Evolutionary conservation across 2,113 vertebrate species (phyloP), one percentile per base, ranked within the genome.

Genomic region (Austrofundulus limnaeus): DNA sequence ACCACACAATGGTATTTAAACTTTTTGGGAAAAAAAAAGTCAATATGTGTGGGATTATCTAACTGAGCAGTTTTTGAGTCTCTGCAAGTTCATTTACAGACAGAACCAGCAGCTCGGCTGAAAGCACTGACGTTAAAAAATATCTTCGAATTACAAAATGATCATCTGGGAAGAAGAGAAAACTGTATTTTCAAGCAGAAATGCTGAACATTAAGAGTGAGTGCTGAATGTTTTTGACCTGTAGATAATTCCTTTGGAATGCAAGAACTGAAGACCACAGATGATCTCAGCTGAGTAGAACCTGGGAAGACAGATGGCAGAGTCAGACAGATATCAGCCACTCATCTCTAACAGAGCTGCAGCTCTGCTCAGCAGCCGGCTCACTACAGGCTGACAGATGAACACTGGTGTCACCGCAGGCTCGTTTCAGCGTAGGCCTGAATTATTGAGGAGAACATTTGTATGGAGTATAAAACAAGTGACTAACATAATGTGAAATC

Each of bases 251-350:
- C 96, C 95, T 91, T 95, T 98, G 72, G 91, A 90, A 80, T 99
- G 97, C 43, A 99, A 92, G 80, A 98, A 99, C 91, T 99, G 95
- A 19, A 99, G 91, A 17, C 97, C 97, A 78, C 95, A 98, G 57
- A 96, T 66, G 68, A 98, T 99, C 90, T 99, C 97, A 31, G 97
- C 94, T 24, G 91, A 93, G 14, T 99, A 99, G 88, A 98, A 99
- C 91, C 97, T 99, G 87, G 7, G 73, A 41, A 14, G 66, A 78
- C 61, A 87, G 77, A 84, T 25, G 57, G 16, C 42, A 68, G 53
- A 67, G 25, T 61, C 19, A 58, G 65, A 60, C 63, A 56, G 43
- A 55, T 31, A 54, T 80, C 59, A 73, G 37, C 28, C 0, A 39
- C 19, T 67, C 38, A 47, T 47, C 68, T 57, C 48, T 24, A 49